Conservation (phyloP, 2,888 invertebrate species). For the Nemotelus pantherinus region DNA sequence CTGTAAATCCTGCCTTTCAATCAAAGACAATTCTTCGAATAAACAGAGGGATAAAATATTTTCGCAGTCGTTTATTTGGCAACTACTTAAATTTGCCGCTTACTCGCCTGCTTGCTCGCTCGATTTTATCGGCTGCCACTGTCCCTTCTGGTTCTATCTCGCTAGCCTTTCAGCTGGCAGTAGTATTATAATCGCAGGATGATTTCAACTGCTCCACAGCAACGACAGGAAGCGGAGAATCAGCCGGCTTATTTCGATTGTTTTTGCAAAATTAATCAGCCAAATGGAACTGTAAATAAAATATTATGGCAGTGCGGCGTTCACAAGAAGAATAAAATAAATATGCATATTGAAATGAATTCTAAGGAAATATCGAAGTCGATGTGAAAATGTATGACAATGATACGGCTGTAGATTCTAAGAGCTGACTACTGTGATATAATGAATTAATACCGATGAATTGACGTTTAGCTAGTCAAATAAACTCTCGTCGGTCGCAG, state of each 20-base stretch:
- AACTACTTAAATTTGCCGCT: conserved; percentile 19
- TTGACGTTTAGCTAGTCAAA: too few species aligned
- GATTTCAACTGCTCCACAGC: too few species aligned
- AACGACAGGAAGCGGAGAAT: neutral
- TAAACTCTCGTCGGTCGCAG: too few species aligned
- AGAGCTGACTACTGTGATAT: too few species aligned
- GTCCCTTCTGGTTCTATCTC: neutral
- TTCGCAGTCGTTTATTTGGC: conserved; percentile 37
- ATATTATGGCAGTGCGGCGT: conserved; percentile 26
- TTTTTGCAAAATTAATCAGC: conserved; percentile 34
- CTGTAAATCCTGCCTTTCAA: conserved; percentile 41
- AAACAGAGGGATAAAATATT: conserved; percentile 36
- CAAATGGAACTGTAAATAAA: conserved; percentile 32
- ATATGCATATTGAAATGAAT: neutral
- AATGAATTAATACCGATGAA: too few species aligned
- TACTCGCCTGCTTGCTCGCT: neutral
- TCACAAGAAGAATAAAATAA: neutral
- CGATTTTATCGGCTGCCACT: neutral
- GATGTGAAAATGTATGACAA: too few species aligned
- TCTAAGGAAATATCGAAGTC: too few species aligned
- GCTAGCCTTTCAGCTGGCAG: too few species aligned
- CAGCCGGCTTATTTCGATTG: conserved; percentile 25
- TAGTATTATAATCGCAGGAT: too few species aligned
- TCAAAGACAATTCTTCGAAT: conserved; percentile 40
- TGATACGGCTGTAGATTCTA: too few species aligned